Evolutionary conservation across 2,113 vertebrate species (phyloP), one percentile per base, ranked within the genome.

Genomic region (Rhynchopsitta pachyrhyncha): DNA sequence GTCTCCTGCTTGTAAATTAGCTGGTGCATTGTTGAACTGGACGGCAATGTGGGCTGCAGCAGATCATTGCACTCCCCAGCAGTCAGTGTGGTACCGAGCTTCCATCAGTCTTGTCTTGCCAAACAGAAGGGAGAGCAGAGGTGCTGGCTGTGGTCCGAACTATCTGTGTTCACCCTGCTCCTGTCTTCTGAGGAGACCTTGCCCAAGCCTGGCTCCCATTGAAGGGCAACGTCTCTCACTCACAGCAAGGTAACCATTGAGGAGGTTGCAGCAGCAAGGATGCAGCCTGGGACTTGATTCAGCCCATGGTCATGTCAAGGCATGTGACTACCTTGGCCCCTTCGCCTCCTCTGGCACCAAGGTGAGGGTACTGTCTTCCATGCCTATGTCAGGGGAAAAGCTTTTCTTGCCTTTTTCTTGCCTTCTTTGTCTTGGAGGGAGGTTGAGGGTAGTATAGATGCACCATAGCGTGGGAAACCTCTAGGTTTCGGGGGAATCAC

Each of bases 271-370:
- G 68, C 31, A 71, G 63, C n/a, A 49, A 50, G 35, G 22, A 15
- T 24, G 5, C 28, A 28, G 47, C 22, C 0, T 33, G 46, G 12
- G 44, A 42, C 33, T 27, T 28, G 31, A 82, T 13, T 55, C 82
- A 87, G 64, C 41, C 55, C 17, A 7, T 7, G 14, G 9, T 15
- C 6, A 1, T 5, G 8, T 15, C 0, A 0, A 83, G 59, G 22
- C 25, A 19, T 37, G 22, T 4, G 14, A n/a, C 22, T 31, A 12
- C 46, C 46, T 68, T 5, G 3, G 14, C 28, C 7, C 3, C 12
- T 84, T 53, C 9, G 24, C 47, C 50, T 82, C 31, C 28, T 84
- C 49, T 63, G 41, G 35, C 37, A 35, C 53, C 28, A 44, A 35
- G 60, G 27, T 57, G 64, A 87, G 39, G 66, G 20, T 41, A 35